Evolutionary conservation across 2,113 vertebrate species (phyloP), one percentile per base, ranked within the genome.

Genomic region (Verasper variegatus): DNA sequence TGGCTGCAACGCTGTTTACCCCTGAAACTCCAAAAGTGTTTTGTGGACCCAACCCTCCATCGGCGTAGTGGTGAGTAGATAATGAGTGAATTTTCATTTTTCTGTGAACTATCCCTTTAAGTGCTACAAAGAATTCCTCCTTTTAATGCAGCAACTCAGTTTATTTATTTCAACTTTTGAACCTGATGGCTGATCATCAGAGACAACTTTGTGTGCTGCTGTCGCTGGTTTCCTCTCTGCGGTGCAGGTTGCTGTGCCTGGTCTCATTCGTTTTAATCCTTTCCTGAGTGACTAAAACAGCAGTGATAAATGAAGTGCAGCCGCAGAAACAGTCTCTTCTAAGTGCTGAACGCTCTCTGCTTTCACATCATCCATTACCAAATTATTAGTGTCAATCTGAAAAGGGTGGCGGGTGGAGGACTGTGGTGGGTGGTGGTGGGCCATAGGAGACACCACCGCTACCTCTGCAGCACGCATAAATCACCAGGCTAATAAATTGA

Each of bases 391-490:
- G 85, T 81, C 81, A 92, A 58, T 64, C 47, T 74, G 64, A 71
- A 60, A 81, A 80, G 74, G 84, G 87, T 88, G 91, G 92, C 86
- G 86, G 87, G 84, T 83, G 87, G 61, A 55, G 15, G 58, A 52
- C 5, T n/a, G 75, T 26, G 75, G 86, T 85, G n/a, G 54, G 87
- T 83, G 88, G 87, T 85, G 90, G 75, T 51, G 86, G 83, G 91
- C 92, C 7, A 18, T 87, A 83, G 81, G 91, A 93, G 93, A 96
- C 94, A 93, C 92, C 94, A 93, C 84, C 89, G 84, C 92, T 93
- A 85, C 94, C 95, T 95, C 95, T 95, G 94, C 96, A 95, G 91
- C 89, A 82, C 89, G 88, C 93, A 96, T 98, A 97, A 97, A 97
- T 97, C 96, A 95, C 90, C 90, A 88, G 91, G 91, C 94, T 95